Evolutionary conservation across 2,888 invertebrate genomes (phyloP), one percentile per base, ranked within the genome.

Genomic region (Netelia fuscicornis): DNA sequence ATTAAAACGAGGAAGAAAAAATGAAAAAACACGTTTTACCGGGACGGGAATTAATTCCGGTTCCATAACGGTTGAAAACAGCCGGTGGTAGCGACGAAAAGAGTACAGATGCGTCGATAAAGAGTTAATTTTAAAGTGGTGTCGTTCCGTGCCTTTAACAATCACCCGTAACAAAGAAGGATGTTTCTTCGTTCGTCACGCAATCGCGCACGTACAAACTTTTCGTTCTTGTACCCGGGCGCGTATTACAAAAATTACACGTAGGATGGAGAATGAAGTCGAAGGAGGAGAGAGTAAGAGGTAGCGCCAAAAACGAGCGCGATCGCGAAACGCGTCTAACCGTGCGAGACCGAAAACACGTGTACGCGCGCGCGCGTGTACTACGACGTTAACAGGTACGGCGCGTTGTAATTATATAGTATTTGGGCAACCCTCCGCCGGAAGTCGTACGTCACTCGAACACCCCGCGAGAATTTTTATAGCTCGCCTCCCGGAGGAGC

Each of bases 371-470:
- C 23, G 56, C 30, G 13, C 23, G 37, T 62, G 56, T 48, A 13
- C 62, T 54, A 72, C 77, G 48, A 77, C 60, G 72, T 68, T 72
- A 25, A 17, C 60, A 17, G 25, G 42, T 56, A 72, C 54, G 72
- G 44, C 3, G 42, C 58, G 48, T 23, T 62, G n/a, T 84, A 77
- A 84, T 81, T 77, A 77, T 62, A 72, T 77, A 74, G 67, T 56
- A 74, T 84, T 81, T 76, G 80, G 71, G 65, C 64, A 60, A 37
- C 52, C 58, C 58, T 70, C 79, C 65, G 62, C 76, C 76, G 84
- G 84, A 84, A 84, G 84, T 81, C 71, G 80, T 81, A 67, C 68
- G 71, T 84, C 81, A 81, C 72, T 84, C 72, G 64, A 76, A 81
- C 80, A 84, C 80, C 76, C 58, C 76, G 37, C 37, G 60, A 68